These are phyloP conservation scores for Oncopeltus fasciatus DNA, from an alignment of 1,140 invertebrate species.

Conservation along the genomic window DNA sequence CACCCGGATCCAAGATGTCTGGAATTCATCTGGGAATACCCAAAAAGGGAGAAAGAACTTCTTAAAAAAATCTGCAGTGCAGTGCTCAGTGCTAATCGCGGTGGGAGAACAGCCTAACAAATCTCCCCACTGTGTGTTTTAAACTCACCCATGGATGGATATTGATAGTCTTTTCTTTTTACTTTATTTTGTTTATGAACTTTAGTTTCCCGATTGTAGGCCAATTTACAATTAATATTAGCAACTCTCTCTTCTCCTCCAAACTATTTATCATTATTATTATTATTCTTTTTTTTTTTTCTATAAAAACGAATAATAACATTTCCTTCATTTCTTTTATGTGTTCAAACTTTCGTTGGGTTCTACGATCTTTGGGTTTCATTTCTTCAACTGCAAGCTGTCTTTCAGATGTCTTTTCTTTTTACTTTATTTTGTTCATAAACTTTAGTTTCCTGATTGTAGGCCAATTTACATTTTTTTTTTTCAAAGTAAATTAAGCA, in stretches of 20 bases:
- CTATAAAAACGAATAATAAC: not conserved
- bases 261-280: not conserved
- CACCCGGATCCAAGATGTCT: not conserved
- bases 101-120: not conserved
- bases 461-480: not conserved
- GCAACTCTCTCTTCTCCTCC: not conserved
- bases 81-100: not conserved
- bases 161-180: not conserved
- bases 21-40: too few relatives aligned
- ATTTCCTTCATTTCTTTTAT: conserved; percentile 4
- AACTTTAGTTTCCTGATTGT: not conserved
- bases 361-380: not conserved
- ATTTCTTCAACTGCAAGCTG: not conserved
- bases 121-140: not conserved
- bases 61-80: not conserved
- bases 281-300: not conserved
- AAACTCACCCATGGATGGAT: not conserved
- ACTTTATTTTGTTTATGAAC: not conserved
- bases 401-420: not conserved
- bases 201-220: not conserved
- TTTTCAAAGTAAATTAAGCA: not conserved
- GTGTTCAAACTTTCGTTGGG: conserved; percentile 12
- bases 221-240: not conserved
- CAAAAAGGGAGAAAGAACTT: not conserved
- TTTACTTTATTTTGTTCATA: not conserved